A percentile compares a stretch with the other conserved stretches of the same genome.
Conservation (phyloP, 2,797 vertebrate genomes). For the Melanotaenia parkinsoni region DNA sequence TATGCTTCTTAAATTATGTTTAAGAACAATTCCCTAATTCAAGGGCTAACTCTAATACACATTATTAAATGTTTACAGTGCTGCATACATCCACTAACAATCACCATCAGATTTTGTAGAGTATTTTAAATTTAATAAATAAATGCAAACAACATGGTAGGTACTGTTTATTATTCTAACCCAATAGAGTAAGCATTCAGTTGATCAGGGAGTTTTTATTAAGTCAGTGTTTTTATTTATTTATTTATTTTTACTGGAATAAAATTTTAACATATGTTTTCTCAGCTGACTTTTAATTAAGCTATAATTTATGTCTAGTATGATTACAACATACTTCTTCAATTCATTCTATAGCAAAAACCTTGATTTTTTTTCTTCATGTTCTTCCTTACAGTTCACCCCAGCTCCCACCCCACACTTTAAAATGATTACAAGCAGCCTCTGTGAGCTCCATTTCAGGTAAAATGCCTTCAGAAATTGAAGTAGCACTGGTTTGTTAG, state of each 20-base stretch:
- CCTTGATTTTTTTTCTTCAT: neutral
- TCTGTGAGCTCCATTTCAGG: neutral
- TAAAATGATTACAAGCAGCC: neutral
- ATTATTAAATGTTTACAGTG: neutral
- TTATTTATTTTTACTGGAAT: neutral
- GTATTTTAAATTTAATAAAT: no score
- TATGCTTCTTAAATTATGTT: neutral
- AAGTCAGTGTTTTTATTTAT: no score
- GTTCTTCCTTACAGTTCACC: neutral
- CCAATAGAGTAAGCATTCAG: neutral
- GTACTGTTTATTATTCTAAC: neutral
- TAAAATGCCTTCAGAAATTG: neutral
- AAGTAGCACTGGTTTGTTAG: neutral
- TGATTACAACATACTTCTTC: neutral
- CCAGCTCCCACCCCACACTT: neutral
- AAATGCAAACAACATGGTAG: no score
- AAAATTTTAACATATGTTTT: no score
- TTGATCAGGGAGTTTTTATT: neutral
- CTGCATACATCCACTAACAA: no score
- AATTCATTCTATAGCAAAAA: neutral
- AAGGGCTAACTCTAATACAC: neutral
- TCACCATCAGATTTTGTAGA: no score
- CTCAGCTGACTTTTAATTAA: no score
- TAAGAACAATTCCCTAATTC: neutral
- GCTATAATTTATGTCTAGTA: no score